Evolutionary conservation across 2,113 vertebrate genomes (phyloP), one percentile per base, ranked within the genome.

Genomic region (Brachyhypopomus occidentalis): DNA sequence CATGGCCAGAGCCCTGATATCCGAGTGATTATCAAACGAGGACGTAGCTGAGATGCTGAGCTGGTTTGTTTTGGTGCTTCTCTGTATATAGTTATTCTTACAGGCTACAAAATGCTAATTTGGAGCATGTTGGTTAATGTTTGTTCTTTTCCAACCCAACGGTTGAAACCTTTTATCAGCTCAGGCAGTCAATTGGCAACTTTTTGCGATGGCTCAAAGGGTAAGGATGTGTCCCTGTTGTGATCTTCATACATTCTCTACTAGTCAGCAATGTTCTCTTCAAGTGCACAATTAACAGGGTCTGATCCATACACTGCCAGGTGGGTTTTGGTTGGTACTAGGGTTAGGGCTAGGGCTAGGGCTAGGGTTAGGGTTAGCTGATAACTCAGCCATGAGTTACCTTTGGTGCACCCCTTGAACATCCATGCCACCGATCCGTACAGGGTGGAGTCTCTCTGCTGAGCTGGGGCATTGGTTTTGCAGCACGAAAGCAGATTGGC

Each of bases 361-460:
- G 71, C 64, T 86, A 62, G 3, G 30, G 6, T 62, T 30, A 30
- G 30, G 30, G 30, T 30, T 30, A 30, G 30, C 58, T 87, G 90
- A 87, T 90, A 90, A 93, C 84, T 93, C 88, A 92, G 89, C 89
- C 88, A 89, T 91, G 86, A 85, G n/a, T n/a, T n/a, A 89, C 87
- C 89, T 91, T 85, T 79, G 41, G 12, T 22, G 63, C 36, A n/a
- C 48, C 52, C 64, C 81, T 52, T 85, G 75, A 66, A 80, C 82
- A 59, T 30, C 30, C 71, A 19, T 45, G 27, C 22, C 75, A 78
- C 86, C 89, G 84, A 90, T 88, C 89, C 90, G 79, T 88, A 81
- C 88, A 79, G 88, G 78, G 83, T 84, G 60, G 23, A 80, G 85
- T 83, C 82, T 91, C 92, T 92, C 88, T 91, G 81, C 76, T 19